A percentile compares a stretch with the other conserved stretches of the same genome.
Conservation (phyloP, 2,797 vertebrate species). For the Gila robusta region DNA sequence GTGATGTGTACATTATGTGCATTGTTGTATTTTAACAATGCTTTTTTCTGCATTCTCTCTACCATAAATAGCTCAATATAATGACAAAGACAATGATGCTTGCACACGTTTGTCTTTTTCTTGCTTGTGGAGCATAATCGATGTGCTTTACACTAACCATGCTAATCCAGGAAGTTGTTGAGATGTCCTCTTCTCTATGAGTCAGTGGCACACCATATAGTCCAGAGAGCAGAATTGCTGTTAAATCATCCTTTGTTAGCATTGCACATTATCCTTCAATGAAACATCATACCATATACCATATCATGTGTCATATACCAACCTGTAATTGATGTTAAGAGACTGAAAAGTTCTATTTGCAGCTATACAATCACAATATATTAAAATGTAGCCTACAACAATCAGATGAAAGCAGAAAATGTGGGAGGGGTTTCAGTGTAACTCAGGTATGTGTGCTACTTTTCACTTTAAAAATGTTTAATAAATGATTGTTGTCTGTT, state of each 20-base stretch:
- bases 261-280: slow-evolving; percentile 9
- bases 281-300: not conserved
- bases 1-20: slow-evolving; percentile 2
- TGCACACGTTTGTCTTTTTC: not conserved
- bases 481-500: slow-evolving; percentile 52
- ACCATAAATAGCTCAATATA: not conserved
- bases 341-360: not conserved
- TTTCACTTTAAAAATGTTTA: slow-evolving; percentile 56
- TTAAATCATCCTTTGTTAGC: slow-evolving; percentile 23
- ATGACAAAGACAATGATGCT: slow-evolving; percentile 2
- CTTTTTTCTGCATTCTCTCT: slow-evolving; percentile 7
- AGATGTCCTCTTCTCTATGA: not conserved
- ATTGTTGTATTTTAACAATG: not conserved
- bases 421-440: slow-evolving; percentile 36
- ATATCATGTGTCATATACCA: not conserved
- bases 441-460: slow-evolving; percentile 56
- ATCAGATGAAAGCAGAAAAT: slow-evolving; percentile 12
- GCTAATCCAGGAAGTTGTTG: not conserved
- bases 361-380: slow-evolving; percentile 28
- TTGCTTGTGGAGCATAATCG: not conserved
- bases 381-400: not conserved
- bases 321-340: slow-evolving; percentile 10
- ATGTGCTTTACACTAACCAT: slow-evolving; percentile 12
- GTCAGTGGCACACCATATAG: not conserved
- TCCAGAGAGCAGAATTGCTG: not conserved